Base-by-base conservation (phyloP, 1,140 invertebrate genomes). In the Bombus vancouverensis region DNA sequence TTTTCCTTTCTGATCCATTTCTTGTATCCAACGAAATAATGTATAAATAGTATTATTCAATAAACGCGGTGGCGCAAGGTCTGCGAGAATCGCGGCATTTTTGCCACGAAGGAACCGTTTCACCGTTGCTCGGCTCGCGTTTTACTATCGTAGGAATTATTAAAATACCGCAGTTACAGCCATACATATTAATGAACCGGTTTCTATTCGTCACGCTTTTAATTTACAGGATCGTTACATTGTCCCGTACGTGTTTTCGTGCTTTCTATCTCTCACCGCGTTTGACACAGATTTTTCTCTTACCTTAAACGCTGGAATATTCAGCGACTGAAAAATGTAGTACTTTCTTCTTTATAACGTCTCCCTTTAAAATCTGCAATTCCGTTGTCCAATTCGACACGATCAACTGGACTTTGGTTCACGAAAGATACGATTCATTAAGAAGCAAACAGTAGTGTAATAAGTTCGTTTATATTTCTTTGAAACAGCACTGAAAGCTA, bases 111-210 rank as follows among this genome's bases (percentile, higher is more conserved):
- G 37, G 37, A 77, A 77, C 75, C 75, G 75, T 77, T 76, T 76
- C 47, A 59, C 53, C 53, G 34, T 76, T 59, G 5, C 53, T 32
- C 37, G 57, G 8, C 57, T 32, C 37, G 37, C 57, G 59, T 65
- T 78, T 78, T 65, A 78, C 42, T 65, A 78, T 65, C 75, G 28
- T 32, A 42, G 13, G 3, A 22, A 59, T 78, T 78, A 65, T 78
- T 78, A 78, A 78, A 78, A n/a, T 65, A 25, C 75, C 37, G 75
- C 37, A 12, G 59, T 57, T 59, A 76, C 75, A 62, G 42, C 62
- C 75, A 78, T 78, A 78, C 75, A 78, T 78, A 78, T 78, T 78
- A 78, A 78, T 78, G 75, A 78, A 65, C 75, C n/a, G 28, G 75
- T 78, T 78, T 78, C 75, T 78, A 78, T 59, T 32, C 75, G 75